Evolutionary conservation across 2,888 invertebrate species (phyloP).

Genomic region (Stenoptilia bipunctidactyla): DNA sequence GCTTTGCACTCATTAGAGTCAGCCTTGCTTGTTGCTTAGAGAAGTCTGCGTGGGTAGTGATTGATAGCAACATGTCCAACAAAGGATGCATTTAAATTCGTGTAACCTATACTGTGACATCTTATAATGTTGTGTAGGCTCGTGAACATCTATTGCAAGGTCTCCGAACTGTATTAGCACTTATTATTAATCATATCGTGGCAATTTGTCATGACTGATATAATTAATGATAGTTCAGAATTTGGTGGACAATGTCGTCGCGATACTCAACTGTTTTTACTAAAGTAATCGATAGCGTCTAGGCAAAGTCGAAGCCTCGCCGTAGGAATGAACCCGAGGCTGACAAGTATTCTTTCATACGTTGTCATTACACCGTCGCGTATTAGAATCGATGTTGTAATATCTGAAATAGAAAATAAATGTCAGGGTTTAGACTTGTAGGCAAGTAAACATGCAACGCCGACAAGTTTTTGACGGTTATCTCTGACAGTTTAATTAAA

Average conservation of each 20-base stretch:
- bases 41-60: neutral
- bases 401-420: constrained; percentile 31
- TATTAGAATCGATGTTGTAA: constrained; percentile 62
- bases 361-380: constrained; percentile 72
- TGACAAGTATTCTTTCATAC: constrained; percentile 72
- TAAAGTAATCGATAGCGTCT: constrained; percentile 77
- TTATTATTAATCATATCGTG: constrained; percentile 19
- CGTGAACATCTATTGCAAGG: neutral
- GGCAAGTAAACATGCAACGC: neutral
- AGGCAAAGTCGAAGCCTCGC: constrained; percentile 74
- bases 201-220: neutral
- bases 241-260: constrained; percentile 8
- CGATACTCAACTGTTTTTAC: constrained; percentile 73
- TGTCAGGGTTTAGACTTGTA: too few species aligned
- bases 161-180: constrained; percentile 7
- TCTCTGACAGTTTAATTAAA: neutral
- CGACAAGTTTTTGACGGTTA: neutral
- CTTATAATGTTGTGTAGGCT: neutral
- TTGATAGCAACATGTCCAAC: neutral
- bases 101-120: constrained; percentile 1
- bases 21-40: neutral
- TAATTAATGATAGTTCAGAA: constrained; percentile 1
- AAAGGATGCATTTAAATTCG: neutral
- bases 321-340: constrained; percentile 72
- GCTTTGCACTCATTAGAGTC: neutral